A percentile compares a stretch with the other conserved stretches of the same genome.
Conservation (phyloP, 2,888 invertebrate species). For the Agonum fuliginosum region DNA sequence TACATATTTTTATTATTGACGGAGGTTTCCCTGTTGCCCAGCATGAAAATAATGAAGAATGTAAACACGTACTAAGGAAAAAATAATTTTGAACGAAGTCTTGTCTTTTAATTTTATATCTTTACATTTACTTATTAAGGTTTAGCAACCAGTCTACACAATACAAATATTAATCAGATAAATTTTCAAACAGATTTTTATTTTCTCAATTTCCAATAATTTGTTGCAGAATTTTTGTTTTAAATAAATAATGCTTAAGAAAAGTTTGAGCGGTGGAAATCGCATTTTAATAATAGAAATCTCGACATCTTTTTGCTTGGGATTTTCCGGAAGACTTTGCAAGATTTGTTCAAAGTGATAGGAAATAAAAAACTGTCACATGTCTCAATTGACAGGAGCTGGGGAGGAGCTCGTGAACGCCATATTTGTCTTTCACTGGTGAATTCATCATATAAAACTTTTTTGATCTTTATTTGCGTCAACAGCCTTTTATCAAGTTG, state of each 20-base stretch:
- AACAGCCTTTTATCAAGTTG: constrained; percentile 72
- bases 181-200: too few species aligned
- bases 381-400: constrained; percentile 35
- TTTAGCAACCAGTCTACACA: too few species aligned
- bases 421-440: constrained; percentile 43
- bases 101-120: too few species aligned
- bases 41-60: too few species aligned
- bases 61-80: too few species aligned
- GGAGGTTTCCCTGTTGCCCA: too few species aligned
- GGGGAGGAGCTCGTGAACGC: constrained; percentile 19
- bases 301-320: neutral
- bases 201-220: too few species aligned
- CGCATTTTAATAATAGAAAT: constrained; percentile 23
- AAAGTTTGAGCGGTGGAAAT: neutral
- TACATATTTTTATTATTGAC: too few species aligned
- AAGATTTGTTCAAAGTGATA: constrained; percentile 35
- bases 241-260: neutral
- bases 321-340: neutral
- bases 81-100: too few species aligned
- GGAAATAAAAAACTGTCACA: constrained; percentile 29
- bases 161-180: too few species aligned
- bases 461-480: constrained; percentile 70
- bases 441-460: constrained; percentile 64
- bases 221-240: too few species aligned
- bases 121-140: too few species aligned